Percentiles rank a stretch among this genome's conserved stretches.
These are phyloP conservation scores for Vireo griseus DNA, from an alignment of 2,797 vertebrate genomes.

Conservation along the genomic window DNA sequence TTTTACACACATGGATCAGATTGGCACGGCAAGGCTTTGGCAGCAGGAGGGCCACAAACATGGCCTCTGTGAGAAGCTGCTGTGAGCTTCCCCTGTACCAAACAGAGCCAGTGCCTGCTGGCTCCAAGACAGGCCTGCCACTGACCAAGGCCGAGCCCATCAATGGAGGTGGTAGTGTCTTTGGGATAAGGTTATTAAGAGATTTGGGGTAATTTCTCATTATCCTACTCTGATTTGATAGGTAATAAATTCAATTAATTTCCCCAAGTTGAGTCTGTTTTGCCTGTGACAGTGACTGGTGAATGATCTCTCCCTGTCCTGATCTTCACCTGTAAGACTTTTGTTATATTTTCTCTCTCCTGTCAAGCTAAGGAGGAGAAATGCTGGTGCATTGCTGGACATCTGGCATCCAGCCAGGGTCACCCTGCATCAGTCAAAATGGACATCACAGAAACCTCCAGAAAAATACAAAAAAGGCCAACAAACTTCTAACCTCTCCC, in stretches of 20 bases:
- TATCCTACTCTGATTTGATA: background rate
- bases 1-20: fast-evolving
- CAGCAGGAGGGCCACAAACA: fast-evolving
- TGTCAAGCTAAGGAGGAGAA: background rate
- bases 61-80: background rate
- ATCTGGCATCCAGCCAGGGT: background rate
- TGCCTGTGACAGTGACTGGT: background rate
- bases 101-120: background rate
- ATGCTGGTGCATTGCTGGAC: background rate
- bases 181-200: background rate
- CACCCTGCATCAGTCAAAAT: background rate
- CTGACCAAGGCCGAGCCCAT: background rate
- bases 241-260: background rate
- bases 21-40: background rate
- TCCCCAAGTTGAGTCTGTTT: background rate
- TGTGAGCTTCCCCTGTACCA: background rate
- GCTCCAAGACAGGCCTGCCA: background rate
- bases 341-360: background rate
- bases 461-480: background rate
- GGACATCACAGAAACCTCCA: background rate
- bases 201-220: background rate
- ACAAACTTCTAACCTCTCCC: background rate
- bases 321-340: background rate
- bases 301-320: background rate
- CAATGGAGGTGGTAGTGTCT: background rate